Evolutionary conservation across 1,140 invertebrate genomes (phyloP), one percentile per base, ranked within the genome.

Genomic region (Pteromalus puparum): DNA sequence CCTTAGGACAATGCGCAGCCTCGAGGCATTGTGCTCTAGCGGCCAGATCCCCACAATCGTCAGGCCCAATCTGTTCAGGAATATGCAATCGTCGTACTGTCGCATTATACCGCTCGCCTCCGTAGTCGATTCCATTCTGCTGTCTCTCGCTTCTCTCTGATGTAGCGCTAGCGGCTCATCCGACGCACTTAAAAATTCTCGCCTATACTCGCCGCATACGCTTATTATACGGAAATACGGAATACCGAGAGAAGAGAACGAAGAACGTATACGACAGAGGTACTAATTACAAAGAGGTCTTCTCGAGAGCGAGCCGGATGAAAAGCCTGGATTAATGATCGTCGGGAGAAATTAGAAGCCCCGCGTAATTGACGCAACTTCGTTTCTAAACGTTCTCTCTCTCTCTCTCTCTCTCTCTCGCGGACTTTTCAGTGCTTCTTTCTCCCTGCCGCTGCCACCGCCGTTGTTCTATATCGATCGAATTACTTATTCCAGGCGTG

Each of bases 41-140:
- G 46, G 46, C 83, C 83, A 83, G 13, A 87, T 42, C 6, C 82
- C 81, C 4, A 84, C 5, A 4, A 81, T 46, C 6, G 48, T 83
- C 10, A 86, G 48, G 7, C 81, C 76, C 81, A 68, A 86, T 28
- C 81, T 68, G 48, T 80, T 86, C 0, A 83, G 61, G 26, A 67
- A 83, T 7, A 26, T 73, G 42, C 48, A 80, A 30, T 86, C 81
- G 68, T 86, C 85, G 48, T 18, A 61, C 6, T 61, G 3, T n/a
- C 53, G 53, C 53, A 61, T 61, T 42, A n/a, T 21, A 61, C 21
- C 18, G 21, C 53, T 61, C 53, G 18, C 18, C 53, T 21, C 18
- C 53, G 53, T 7, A 61, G 53, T 61, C 18, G 53, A 21, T 61
- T 61, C 21, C 53, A n/a, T 61, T 61, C 21, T n/a, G 21, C 53